Percentiles rank a stretch among this genome's conserved stretches.
Conservation (phyloP, 37 sponge, comb jelly and placozoan genomes). For the Sycon ciliatum region DNA sequence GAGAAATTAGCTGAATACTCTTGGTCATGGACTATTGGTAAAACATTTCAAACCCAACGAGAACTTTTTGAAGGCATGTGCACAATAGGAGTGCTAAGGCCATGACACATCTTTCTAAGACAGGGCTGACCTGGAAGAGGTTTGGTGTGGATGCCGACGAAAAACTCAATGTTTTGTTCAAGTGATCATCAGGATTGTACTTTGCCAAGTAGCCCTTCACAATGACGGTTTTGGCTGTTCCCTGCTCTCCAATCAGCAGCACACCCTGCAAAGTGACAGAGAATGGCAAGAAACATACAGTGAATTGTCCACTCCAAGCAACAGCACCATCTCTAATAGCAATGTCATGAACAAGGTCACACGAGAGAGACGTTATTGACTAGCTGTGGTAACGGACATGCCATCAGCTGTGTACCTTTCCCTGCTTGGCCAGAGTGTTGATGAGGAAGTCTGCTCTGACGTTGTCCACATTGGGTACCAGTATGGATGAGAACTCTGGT, state of each 20-base stretch:
- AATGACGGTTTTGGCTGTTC: conserved; percentile 98
- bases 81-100: too few relatives aligned
- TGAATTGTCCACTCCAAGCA: too few relatives aligned
- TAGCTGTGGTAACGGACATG: too few relatives aligned
- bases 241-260: conserved; percentile 94
- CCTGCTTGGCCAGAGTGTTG: conserved; percentile 84
- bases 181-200: conserved; percentile 84
- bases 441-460: conserved; percentile 92
- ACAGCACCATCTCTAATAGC: too few relatives aligned
- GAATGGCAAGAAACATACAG: neutral
- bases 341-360: too few relatives aligned
- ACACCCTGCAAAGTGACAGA: conserved; percentile 28
- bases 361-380: too few relatives aligned
- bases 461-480: conserved; percentile 98
- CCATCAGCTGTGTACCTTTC: conserved; percentile 23
- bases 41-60: too few relatives aligned
- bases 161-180: conserved; percentile 88
- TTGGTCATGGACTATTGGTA: too few relatives aligned
- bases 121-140: conserved; percentile 58
- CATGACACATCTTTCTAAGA: neutral
- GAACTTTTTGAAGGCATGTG: too few relatives aligned
- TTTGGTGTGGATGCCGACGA: conserved; percentile 91
- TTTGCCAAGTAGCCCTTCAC: conserved; percentile 87
- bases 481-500: conserved; percentile 77
- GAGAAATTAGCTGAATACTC: too few relatives aligned